These are phyloP conservation scores for Gavia stellata DNA, from an alignment of 2,113 vertebrate species.

Conservation along the genomic window DNA sequence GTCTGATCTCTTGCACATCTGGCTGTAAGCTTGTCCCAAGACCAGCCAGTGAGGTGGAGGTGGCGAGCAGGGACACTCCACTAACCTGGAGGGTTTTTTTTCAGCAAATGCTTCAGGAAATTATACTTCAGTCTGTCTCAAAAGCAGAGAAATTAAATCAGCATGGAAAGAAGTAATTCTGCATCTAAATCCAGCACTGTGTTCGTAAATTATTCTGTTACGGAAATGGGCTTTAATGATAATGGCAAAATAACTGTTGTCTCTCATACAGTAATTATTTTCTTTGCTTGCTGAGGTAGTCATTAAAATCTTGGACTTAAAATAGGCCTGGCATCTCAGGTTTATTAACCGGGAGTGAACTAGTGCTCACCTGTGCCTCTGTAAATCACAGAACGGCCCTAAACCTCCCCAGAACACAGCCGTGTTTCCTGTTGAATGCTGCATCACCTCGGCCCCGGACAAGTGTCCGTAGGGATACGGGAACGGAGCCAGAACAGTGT, in stretches of 20 bases:
- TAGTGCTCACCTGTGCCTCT: background rate
- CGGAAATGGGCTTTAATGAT: background rate
- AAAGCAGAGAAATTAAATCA: background rate
- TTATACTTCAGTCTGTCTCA: background rate
- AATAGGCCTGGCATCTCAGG: background rate
- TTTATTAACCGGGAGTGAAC: background rate
- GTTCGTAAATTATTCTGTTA: background rate
- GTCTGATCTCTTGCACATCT: background rate
- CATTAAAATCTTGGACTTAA: background rate
- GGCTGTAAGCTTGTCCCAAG: background rate
- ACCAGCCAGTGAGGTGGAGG: background rate
- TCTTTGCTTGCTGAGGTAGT: background rate
- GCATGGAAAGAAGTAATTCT: background rate
- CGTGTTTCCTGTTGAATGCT: background rate
- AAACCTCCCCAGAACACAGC: background rate
- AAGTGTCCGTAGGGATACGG: rapidly evolving
- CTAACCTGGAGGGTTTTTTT: background rate
- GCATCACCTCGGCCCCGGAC: background rate
- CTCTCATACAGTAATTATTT: background rate
- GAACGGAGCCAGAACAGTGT: rapidly evolving
- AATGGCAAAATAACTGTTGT: background rate
- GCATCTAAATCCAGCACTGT: background rate
- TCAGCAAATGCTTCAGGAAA: background rate
- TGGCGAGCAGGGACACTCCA: background rate
- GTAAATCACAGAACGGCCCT: background rate